Percentiles rank a stretch among this genome's conserved stretches.
Evolutionary conservation across 2,113 vertebrate genomes (phyloP).

Genomic region (Tenebrosternarchus preto): DNA sequence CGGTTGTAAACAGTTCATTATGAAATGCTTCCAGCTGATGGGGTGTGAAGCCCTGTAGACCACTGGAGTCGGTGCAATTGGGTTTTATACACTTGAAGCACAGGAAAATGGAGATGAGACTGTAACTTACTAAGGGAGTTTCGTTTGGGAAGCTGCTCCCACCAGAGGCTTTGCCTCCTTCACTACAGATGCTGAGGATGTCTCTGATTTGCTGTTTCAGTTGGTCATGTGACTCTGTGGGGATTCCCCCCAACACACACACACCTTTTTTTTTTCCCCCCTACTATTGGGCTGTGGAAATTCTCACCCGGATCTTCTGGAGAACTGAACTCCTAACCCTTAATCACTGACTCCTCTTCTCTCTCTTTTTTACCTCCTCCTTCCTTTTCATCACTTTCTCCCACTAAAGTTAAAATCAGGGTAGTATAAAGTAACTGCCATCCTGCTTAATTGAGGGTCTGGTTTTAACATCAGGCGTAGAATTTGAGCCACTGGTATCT

Average conservation of each 20-base stretch:
- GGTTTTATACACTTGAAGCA: not conserved
- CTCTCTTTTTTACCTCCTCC: not conserved
- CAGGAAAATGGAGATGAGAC: conserved; percentile 12
- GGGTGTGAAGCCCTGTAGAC: not conserved
- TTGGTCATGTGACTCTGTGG: conserved; percentile 16
- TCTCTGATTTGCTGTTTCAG: conserved; percentile 23
- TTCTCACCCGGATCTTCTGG: too few relatives aligned
- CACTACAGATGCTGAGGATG: not conserved
- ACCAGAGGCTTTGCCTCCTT: not conserved
- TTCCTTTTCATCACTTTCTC: conserved; percentile 18
- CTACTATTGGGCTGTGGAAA: too few relatives aligned
- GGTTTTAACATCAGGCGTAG: not conserved
- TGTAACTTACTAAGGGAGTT: not conserved
- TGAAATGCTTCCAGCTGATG: not conserved
- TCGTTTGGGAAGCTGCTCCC: not conserved
- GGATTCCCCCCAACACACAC: conserved; percentile 24
- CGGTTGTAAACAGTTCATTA: not conserved
- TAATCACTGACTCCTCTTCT: conserved; percentile 8
- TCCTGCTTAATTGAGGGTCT: conserved; percentile 12
- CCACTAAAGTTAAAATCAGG: conserved; percentile 25
- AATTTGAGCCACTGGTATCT: not conserved
- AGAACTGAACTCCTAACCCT: conserved; percentile 13
- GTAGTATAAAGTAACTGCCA: conserved; percentile 9
- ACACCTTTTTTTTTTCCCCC: not conserved
- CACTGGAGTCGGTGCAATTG: not conserved